A percentile compares a stretch with the other conserved stretches of the same genome.
Conservation (phyloP, 2,888 invertebrate species). For the Tetropium fuscum region DNA sequence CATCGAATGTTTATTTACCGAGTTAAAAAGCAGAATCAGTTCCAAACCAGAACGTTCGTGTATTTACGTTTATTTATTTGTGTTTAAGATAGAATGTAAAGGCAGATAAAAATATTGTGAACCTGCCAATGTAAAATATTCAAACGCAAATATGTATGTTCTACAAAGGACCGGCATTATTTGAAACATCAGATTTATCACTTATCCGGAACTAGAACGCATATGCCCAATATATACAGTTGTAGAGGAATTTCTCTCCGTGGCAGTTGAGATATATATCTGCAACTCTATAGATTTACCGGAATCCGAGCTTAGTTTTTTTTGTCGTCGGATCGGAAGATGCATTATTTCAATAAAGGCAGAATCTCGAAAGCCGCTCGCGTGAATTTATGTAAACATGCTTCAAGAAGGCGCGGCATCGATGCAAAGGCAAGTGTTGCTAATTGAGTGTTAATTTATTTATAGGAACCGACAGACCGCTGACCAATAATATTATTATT, state of each 20-base stretch:
- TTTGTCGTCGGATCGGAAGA: neutral
- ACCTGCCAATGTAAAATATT: too few relatives aligned
- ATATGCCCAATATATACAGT: neutral
- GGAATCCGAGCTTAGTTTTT: constrained; percentile 5
- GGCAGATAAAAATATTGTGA: too few relatives aligned
- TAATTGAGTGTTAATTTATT: too few relatives aligned
- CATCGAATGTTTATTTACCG: too few relatives aligned
- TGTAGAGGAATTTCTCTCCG: constrained; percentile 2
- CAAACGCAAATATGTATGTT: neutral
- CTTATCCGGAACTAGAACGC: neutral
- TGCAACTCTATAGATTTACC: constrained; percentile 5
- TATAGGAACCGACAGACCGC: too few relatives aligned
- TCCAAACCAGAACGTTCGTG: too few relatives aligned
- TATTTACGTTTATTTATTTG: neutral
- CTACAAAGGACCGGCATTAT: neutral
- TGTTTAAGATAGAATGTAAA: too few relatives aligned
- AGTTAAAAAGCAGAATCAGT: too few relatives aligned
- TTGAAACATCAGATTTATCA: neutral
- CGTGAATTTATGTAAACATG: too few relatives aligned
- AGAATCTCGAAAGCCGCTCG: neutral
- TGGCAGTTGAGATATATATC: neutral
- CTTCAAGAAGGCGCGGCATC: too few relatives aligned
- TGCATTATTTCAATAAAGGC: constrained; percentile 9
- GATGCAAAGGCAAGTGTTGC: too few relatives aligned
- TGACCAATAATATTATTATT: too few relatives aligned